phyloP scores from a whole-genome alignment of 2,113 vertebrate genomes.

The Hydropotes inermis region DNA sequence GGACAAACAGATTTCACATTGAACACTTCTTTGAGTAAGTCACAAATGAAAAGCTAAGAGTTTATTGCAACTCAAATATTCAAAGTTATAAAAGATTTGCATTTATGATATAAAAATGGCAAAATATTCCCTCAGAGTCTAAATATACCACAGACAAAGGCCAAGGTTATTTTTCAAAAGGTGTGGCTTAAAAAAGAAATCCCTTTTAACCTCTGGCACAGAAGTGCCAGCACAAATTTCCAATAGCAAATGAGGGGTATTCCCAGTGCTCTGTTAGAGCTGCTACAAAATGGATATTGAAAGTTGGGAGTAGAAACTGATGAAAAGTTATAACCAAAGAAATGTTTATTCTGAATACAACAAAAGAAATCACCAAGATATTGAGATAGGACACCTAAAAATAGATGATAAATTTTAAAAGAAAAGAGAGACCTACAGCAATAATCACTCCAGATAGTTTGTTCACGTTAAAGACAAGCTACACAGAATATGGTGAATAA shows the following conservation, averaged over 20 bases:
- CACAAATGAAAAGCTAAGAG: neutral
- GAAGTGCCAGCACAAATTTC: neutral
- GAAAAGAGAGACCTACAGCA: neutral
- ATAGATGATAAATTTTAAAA: neutral
- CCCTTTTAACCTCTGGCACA: neutral
- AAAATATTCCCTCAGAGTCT: neutral
- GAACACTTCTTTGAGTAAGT: slow-evolving; percentile 12
- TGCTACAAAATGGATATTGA: neutral
- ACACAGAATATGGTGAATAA: neutral
- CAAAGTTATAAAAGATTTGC: neutral
- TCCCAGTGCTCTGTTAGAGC: neutral
- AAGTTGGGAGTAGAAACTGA: neutral
- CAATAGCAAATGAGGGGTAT: neutral
- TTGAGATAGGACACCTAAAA: neutral
- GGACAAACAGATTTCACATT: neutral
- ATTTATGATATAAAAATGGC: slow-evolving; percentile 5
- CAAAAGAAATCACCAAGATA: neutral
- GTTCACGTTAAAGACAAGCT: neutral
- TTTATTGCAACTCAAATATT: neutral
- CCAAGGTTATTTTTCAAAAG: slow-evolving; percentile 21
- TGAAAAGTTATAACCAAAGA: neutral
- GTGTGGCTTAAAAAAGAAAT: neutral
- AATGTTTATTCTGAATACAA: neutral
- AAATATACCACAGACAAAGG: neutral
- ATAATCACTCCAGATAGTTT: neutral